Evolutionary conservation across 1,140 invertebrate species (phyloP).

Genomic region (Episyrphus balteatus): DNA sequence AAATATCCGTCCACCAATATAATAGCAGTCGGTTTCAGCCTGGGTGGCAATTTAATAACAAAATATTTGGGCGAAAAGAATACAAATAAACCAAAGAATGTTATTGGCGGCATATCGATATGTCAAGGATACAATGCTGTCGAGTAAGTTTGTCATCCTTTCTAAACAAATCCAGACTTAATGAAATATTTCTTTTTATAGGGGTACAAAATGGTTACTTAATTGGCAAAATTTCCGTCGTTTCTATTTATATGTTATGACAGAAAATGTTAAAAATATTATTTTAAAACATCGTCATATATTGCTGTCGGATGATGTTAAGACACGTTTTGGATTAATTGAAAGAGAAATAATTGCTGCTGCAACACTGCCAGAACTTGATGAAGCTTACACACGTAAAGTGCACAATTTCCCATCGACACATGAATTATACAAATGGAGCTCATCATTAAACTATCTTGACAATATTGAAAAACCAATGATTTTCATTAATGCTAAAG

Average conservation of each 20-base stretch:
- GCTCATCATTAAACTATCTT: constrained; percentile 66
- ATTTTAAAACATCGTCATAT: constrained; percentile 67
- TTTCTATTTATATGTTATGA: constrained; percentile 86
- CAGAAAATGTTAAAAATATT: constrained; percentile 77
- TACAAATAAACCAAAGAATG: constrained; percentile 48
- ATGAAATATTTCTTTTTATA: constrained; percentile 25
- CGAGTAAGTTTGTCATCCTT: constrained; percentile 49
- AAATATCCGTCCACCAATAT: constrained; percentile 65
- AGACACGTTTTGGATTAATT: constrained; percentile 53
- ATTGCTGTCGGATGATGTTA: constrained; percentile 63
- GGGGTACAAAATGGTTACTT: constrained; percentile 63
- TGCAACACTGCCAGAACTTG: constrained; percentile 73
- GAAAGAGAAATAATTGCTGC: constrained; percentile 72
- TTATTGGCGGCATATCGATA: constrained; percentile 79
- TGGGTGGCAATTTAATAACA: constrained; percentile 79
- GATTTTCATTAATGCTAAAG: constrained; percentile 77
- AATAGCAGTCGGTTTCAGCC: constrained; percentile 78
- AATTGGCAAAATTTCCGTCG: constrained; percentile 81
- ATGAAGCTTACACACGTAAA: constrained; percentile 75
- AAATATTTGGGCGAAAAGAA: constrained; percentile 76
- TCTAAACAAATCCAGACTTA: not conserved
- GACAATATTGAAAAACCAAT: constrained; percentile 68
- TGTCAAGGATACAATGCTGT: constrained; percentile 86
- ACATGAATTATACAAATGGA: constrained; percentile 70
- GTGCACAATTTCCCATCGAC: constrained; percentile 67